These are phyloP conservation scores for Melanotaenia parkinsoni DNA, from an alignment of 2,797 vertebrate genomes.

Conservation along the genomic window DNA sequence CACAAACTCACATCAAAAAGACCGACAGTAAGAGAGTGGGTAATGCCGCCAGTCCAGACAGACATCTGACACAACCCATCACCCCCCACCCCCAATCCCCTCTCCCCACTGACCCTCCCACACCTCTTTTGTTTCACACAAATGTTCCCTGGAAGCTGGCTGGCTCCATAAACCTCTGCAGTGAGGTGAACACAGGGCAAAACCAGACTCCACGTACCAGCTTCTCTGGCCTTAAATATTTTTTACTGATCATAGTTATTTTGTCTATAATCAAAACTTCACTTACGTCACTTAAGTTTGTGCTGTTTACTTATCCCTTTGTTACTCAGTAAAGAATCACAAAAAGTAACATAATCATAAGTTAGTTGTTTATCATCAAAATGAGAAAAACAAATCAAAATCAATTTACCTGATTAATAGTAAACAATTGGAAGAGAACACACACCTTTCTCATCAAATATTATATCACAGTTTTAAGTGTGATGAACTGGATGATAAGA, in stretches of 20 bases:
- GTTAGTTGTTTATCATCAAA: not conserved
- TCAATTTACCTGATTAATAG: not conserved
- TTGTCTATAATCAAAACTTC: not conserved
- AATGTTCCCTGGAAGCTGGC: constrained; percentile 50
- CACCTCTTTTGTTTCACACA: constrained; percentile 64
- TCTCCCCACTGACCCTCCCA: constrained; percentile 47
- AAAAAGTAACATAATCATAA: not conserved
- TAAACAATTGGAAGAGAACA: not conserved
- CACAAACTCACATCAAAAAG: constrained; percentile 51
- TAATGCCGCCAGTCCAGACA: constrained; percentile 39
- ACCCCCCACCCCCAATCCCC: constrained; percentile 30
- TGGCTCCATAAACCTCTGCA: constrained; percentile 66
- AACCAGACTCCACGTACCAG: not conserved
- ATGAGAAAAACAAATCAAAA: not conserved
- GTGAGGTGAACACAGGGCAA: constrained; percentile 37
- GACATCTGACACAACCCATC: constrained; percentile 64
- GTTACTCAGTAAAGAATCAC: not conserved
- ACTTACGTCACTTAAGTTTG: not conserved
- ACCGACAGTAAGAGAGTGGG: constrained; percentile 4
- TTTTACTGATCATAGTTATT: not conserved
- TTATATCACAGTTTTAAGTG: no score
- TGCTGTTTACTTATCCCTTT: not conserved
- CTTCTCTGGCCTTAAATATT: not conserved
- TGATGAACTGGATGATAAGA: constrained; percentile 4
- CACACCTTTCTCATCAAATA: not conserved